Conservation (phyloP, 2,113 vertebrate species). For the Campylomormyrus tamandua region DNA sequence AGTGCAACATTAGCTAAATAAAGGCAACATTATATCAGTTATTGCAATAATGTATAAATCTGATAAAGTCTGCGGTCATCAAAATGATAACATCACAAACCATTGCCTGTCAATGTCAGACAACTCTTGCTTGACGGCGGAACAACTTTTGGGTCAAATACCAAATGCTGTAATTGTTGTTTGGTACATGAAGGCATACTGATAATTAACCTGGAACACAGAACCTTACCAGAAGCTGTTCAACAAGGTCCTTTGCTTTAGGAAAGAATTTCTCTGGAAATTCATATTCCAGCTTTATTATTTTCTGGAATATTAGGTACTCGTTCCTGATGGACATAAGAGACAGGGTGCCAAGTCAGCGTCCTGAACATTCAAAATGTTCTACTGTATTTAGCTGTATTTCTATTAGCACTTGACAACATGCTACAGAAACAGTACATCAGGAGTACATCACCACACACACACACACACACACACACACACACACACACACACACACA, state of each 20-base stretch:
- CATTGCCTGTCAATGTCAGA: neutral
- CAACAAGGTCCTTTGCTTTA: slow-evolving; percentile 95
- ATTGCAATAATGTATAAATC: neutral
- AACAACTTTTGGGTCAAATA: neutral
- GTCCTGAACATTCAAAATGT: neutral
- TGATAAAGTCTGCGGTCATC: neutral
- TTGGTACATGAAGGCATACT: neutral
- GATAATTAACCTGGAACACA: neutral
- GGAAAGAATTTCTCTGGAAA: slow-evolving; percentile 99
- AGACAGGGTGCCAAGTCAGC: neutral
- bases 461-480: neutral
- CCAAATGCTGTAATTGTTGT: neutral
- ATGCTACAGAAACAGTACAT: neutral
- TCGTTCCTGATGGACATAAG: slow-evolving; percentile 76
- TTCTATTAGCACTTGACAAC: neutral
- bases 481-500: neutral
- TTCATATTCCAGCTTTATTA: slow-evolving; percentile 98
- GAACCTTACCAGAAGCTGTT: slow-evolving; percentile 80
- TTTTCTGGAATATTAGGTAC: slow-evolving; percentile 99
- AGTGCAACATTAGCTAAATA: neutral
- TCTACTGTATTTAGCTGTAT: neutral
- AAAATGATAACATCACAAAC: neutral
- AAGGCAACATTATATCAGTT: neutral
- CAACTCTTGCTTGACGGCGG: neutral
- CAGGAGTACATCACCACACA: too few relatives aligned